A percentile compares a stretch with the other conserved stretches of the same genome.
phyloP scores from a whole-genome alignment of 1,140 invertebrate species.

The Stegodyphus dumicola region DNA sequence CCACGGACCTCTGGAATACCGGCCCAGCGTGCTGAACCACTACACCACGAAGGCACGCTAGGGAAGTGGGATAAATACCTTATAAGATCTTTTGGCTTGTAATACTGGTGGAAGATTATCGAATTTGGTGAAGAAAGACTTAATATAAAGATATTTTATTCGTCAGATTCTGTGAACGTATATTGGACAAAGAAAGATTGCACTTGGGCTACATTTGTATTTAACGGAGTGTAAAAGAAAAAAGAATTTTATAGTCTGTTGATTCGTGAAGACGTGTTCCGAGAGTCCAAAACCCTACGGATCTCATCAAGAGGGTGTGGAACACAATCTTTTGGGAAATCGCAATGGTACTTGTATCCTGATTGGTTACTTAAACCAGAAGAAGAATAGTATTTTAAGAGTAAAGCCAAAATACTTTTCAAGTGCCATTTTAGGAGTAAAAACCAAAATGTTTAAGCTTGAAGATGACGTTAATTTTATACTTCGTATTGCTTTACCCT shows the following conservation, averaged over 20 bases:
- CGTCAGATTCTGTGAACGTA: constrained; percentile 19
- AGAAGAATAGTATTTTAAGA: constrained; percentile 1
- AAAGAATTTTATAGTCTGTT: not conserved
- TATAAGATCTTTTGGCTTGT: constrained; percentile 5
- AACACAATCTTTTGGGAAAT: not conserved
- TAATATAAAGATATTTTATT: not conserved
- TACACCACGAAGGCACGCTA: too few species aligned
- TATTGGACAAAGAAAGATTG: not conserved
- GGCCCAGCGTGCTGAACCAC: too few species aligned
- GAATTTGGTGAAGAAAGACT: not conserved
- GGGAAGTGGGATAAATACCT: too few species aligned
- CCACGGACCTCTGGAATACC: too few species aligned
- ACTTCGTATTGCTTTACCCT: not conserved
- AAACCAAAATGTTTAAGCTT: not conserved
- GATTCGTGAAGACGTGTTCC: not conserved
- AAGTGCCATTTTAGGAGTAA: not conserved
- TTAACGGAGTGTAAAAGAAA: constrained; percentile 11
- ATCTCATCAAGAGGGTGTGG: not conserved
- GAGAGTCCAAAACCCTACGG: not conserved
- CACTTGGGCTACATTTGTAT: not conserved
- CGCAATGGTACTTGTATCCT: not conserved
- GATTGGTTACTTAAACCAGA: not conserved
- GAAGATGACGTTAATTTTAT: constrained; percentile 1
- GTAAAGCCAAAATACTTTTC: not conserved
- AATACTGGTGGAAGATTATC: not conserved